A percentile compares a stretch with the other conserved stretches of the same genome.
These are phyloP conservation scores for Ispidina picta DNA, from an alignment of 2,797 vertebrate genomes.

Conservation along the genomic window DNA sequence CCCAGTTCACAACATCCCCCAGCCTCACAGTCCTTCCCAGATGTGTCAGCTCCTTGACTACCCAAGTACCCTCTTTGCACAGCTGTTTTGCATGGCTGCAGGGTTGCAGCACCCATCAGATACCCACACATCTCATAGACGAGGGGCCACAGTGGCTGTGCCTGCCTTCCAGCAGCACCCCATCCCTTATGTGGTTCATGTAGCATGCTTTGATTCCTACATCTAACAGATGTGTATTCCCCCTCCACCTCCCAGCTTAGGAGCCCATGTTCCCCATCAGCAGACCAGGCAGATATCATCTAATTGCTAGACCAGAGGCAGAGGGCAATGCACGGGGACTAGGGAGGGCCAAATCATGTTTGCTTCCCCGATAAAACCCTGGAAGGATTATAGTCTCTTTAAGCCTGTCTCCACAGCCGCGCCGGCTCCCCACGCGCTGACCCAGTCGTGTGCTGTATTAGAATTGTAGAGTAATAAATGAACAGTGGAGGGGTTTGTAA, in stretches of 20 bases:
- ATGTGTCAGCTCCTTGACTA: not conserved
- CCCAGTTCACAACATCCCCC: not conserved
- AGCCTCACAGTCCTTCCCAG: not conserved
- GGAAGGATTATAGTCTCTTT: slow-evolving; percentile 66
- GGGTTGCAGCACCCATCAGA: not conserved
- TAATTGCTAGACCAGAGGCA: not conserved
- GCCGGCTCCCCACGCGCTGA: slow-evolving; percentile 75
- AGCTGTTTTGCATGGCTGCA: rapidly evolving
- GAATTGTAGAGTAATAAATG: slow-evolving; percentile 94
- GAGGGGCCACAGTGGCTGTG: not conserved
- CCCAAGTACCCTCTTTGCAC: not conserved
- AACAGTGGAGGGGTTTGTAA: slow-evolving; percentile 99
- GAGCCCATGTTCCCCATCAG: not conserved
- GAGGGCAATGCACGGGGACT: not conserved
- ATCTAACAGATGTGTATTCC: not conserved
- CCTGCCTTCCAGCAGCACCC: not conserved
- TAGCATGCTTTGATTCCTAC: rapidly evolving
- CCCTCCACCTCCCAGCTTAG: not conserved
- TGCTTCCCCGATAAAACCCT: slow-evolving; percentile 14
- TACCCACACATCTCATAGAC: not conserved
- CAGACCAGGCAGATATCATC: not conserved
- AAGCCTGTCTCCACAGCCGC: slow-evolving; percentile 82
- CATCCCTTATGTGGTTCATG: rapidly evolving
- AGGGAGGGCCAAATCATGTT: not conserved
- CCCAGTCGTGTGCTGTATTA: slow-evolving; percentile 89